These are phyloP conservation scores for Carassius gibelio DNA, from an alignment of 2,113 vertebrate genomes.

Conservation along the genomic window DNA sequence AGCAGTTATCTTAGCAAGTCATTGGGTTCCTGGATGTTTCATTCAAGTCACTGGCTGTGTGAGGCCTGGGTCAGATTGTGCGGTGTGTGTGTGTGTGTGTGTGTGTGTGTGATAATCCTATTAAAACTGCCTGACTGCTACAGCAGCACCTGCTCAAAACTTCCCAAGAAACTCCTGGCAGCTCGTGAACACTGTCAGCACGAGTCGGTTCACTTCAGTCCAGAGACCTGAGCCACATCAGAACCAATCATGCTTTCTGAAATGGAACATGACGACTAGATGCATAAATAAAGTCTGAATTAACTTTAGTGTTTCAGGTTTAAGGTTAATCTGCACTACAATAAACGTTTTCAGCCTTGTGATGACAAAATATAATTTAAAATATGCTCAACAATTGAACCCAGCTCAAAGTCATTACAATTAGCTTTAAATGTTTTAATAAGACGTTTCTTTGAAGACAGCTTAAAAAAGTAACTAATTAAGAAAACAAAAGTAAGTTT, in stretches of 20 bases:
- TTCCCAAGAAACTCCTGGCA: conserved; percentile 59
- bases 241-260: background rate
- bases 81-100: background rate
- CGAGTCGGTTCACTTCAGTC: background rate
- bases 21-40: background rate
- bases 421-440: background rate
- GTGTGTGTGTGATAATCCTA: background rate
- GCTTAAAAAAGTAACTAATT: too few species aligned
- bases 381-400: background rate
- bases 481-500: too few species aligned
- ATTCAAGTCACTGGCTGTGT: background rate
- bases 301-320: background rate
- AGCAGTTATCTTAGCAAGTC: background rate
- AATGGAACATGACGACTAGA: background rate
- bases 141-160: conserved; percentile 37
- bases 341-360: background rate
- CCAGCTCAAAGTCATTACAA: background rate
- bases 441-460: too few species aligned
- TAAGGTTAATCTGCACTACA: background rate
- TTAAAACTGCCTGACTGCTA: conserved; percentile 33
- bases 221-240: background rate
- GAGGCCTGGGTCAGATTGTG: background rate
- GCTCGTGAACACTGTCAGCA: conserved; percentile 23
- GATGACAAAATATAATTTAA: background rate
- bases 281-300: background rate